phyloP scores from a whole-genome alignment of 1,140 invertebrate genomes.

The Drosophila trapezifrons region DNA sequence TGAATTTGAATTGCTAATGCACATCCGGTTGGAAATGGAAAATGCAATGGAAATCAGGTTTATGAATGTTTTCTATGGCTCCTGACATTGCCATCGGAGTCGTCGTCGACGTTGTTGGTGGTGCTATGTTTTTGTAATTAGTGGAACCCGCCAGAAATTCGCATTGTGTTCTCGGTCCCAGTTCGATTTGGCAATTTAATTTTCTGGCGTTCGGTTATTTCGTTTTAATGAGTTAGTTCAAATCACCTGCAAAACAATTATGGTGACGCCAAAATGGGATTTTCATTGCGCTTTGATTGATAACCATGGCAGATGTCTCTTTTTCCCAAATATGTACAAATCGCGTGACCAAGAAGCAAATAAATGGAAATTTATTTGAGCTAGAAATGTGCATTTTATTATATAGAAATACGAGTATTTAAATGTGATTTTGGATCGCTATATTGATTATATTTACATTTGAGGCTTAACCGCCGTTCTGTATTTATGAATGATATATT shows the following conservation, averaged over 20 bases:
- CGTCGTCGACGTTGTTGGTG: conserved; percentile 13
- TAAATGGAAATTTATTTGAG: conserved; percentile 6
- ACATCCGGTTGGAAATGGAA: conserved; percentile 59
- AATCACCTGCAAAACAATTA: conserved; percentile 50
- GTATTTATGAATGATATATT: neutral
- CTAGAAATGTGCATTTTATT: conserved; percentile 5
- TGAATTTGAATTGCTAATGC: conserved; percentile 82
- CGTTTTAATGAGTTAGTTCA: conserved; percentile 50
- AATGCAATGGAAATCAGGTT: conserved; percentile 72
- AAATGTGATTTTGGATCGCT: neutral
- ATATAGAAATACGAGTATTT: neutral
- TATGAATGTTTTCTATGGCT: conserved; percentile 63
- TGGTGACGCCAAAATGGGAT: conserved; percentile 30
- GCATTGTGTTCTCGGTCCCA: conserved; percentile 16
- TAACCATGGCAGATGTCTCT: conserved; percentile 33
- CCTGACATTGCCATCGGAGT: conserved; percentile 9
- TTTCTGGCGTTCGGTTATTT: conserved; percentile 42
- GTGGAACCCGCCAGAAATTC: conserved; percentile 29
- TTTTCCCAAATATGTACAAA: neutral
- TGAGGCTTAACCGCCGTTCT: no score
- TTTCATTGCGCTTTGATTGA: conserved; percentile 40
- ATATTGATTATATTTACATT: neutral
- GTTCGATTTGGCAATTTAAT: conserved; percentile 50
- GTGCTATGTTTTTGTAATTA: conserved; percentile 52
- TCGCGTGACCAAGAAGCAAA: neutral